Conservation (phyloP, 2,113 vertebrate species). For the Chauna torquata region DNA sequence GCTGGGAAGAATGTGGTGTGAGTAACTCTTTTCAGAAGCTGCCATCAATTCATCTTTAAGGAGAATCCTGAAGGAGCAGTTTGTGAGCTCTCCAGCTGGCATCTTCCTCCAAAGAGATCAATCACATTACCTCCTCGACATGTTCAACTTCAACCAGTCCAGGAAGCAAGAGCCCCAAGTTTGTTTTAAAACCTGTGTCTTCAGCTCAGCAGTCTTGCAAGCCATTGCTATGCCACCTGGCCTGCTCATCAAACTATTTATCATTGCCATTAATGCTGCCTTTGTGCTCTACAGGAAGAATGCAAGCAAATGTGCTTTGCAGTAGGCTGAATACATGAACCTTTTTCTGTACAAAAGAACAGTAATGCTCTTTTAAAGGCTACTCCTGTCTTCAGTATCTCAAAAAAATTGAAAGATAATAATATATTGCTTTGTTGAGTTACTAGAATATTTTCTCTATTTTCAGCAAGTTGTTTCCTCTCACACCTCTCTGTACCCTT, state of each 20-base stretch:
- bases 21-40: constrained; percentile 71
- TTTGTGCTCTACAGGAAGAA: constrained; percentile 59
- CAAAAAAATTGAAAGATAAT: background rate
- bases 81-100: constrained; percentile 76
- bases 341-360: background rate
- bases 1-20: constrained; percentile 54
- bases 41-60: constrained; percentile 77
- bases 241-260: constrained; percentile 70
- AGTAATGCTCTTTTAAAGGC: constrained; percentile 38
- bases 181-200: constrained; percentile 67
- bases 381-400: background rate
- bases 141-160: constrained; percentile 55
- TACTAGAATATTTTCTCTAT: background rate
- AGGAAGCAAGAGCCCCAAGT: constrained; percentile 64
- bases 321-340: constrained; percentile 40
- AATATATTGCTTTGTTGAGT: background rate
- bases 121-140: constrained; percentile 69
- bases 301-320: constrained; percentile 19
- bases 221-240: constrained; percentile 73
- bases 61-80: constrained; percentile 72
- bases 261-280: constrained; percentile 66
- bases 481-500: background rate
- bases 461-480: background rate
- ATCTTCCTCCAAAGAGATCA: constrained; percentile 71
- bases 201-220: constrained; percentile 59